Conservation (phyloP, 53 echinoderm and acorn worm genomes). For the Paelopatides confundens region DNA sequence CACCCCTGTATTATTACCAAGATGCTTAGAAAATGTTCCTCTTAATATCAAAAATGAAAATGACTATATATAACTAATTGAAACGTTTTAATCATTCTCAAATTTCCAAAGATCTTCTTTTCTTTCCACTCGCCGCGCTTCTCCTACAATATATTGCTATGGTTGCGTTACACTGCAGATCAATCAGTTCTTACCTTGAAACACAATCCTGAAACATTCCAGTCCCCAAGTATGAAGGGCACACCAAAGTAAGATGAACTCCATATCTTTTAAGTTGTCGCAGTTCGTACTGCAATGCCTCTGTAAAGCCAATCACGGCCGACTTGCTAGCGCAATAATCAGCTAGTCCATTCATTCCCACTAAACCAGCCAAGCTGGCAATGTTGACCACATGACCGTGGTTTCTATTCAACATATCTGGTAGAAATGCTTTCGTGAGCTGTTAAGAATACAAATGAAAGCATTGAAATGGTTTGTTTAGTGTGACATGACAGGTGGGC, state of each 20-base stretch:
- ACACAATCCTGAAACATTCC: slow-evolving; percentile 94
- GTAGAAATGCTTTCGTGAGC: slow-evolving; percentile 96
- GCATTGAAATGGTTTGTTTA: no score
- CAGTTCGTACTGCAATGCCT: slow-evolving; percentile 83
- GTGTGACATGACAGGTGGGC: no score
- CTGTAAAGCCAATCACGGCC: slow-evolving; percentile 91
- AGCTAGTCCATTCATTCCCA: slow-evolving; percentile 88
- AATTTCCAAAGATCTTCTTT: no score
- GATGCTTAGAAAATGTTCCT: no score
- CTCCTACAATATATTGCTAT: no score
- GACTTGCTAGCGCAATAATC: slow-evolving; percentile 95
- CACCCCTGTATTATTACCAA: no score
- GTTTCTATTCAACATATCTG: slow-evolving; percentile 86
- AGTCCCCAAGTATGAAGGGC: slow-evolving; percentile 84
- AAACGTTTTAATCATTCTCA: no score
- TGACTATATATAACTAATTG: no score
- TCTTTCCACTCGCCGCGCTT: no score
- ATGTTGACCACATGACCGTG: slow-evolving; percentile 95
- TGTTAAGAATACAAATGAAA: slow-evolving; percentile 35
- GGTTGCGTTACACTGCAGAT: no score
- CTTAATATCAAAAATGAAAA: no score
- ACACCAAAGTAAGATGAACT: slow-evolving; percentile 83
- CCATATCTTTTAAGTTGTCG: slow-evolving; percentile 74
- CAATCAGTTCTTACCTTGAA: slow-evolving; percentile 84
- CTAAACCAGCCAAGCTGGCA: slow-evolving; percentile 84